A percentile compares a stretch with the other conserved stretches of the same genome.
Evolutionary conservation across 35 echinoderm and acorn worm genomes (phyloP).

Genomic region (Lytechinus variegatus): DNA sequence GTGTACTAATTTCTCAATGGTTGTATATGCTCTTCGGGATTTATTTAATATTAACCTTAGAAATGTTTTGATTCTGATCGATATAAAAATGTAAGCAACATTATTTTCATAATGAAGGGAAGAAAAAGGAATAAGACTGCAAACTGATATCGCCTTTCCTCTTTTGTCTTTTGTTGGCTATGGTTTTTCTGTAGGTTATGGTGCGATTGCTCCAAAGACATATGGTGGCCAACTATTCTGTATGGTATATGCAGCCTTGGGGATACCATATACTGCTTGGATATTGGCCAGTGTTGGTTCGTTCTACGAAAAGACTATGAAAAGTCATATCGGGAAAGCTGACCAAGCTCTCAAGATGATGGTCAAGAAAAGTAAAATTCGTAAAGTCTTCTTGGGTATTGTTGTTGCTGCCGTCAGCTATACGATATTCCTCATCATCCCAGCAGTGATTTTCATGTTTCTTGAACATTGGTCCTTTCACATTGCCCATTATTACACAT

Average conservation of each 20-base stretch:
- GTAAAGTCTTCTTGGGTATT: constrained; percentile 40
- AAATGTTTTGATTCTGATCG: too few species aligned
- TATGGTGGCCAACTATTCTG: constrained; percentile 69
- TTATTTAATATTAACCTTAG: too few species aligned
- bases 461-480: constrained; percentile 75
- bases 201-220: constrained; percentile 74
- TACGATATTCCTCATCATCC: constrained; percentile 72
- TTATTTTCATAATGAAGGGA: neutral
- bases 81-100: too few species aligned
- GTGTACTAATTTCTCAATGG: too few species aligned
- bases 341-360: constrained; percentile 54
- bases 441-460: constrained; percentile 66
- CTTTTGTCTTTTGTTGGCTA: constrained; percentile 3
- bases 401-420: constrained; percentile 57
- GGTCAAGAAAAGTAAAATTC: neutral
- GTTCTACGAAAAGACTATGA: constrained; percentile 55
- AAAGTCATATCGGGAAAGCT: constrained; percentile 47
- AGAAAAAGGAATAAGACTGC: neutral
- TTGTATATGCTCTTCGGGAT: too few species aligned
- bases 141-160: neutral
- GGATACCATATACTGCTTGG: constrained; percentile 85
- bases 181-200: constrained; percentile 73
- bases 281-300: constrained; percentile 71
- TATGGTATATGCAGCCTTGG: constrained; percentile 86
- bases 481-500: constrained; percentile 79